phyloP scores from a whole-genome alignment of 2,888 invertebrate species.

The Ephialtes manifestator region DNA sequence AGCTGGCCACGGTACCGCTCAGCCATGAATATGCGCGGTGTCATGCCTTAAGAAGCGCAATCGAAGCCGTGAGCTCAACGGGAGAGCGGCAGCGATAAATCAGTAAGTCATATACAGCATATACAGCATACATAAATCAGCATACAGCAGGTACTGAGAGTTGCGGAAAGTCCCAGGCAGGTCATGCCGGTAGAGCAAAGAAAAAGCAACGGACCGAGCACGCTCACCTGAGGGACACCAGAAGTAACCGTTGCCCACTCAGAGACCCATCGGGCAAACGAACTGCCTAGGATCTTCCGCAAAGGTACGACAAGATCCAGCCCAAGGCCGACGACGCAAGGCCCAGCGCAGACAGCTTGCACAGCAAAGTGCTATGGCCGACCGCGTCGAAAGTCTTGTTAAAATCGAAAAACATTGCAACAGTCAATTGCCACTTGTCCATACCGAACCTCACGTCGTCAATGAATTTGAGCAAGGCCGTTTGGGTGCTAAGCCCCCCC shows the following conservation, averaged over 20 bases:
- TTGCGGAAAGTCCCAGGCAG: neutral
- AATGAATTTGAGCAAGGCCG: slow-evolving; percentile 14
- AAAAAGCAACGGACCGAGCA: slow-evolving; percentile 39
- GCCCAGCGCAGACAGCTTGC: neutral
- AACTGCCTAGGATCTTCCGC: slow-evolving; percentile 27
- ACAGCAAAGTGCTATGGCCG: neutral
- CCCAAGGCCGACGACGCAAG: neutral
- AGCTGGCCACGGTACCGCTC: neutral
- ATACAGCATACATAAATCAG: too few relatives aligned
- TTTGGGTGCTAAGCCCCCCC: slow-evolving; percentile 29
- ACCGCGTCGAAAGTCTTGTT: slow-evolving; percentile 36
- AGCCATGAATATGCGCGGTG: slow-evolving; percentile 17
- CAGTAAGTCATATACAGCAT: slow-evolving; percentile 10
- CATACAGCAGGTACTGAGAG: slow-evolving; percentile 4
- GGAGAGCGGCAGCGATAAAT: slow-evolving; percentile 6
- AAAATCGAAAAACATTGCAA: slow-evolving; percentile 34
- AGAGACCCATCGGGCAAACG: slow-evolving; percentile 7
- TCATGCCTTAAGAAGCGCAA: slow-evolving; percentile 18
- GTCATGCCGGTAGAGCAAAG: neutral
- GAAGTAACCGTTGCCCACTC: slow-evolving; percentile 7
- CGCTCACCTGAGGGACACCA: slow-evolving; percentile 43
- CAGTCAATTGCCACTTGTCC: slow-evolving; percentile 1
- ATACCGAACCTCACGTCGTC: slow-evolving; percentile 37
- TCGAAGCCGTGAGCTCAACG: neutral
- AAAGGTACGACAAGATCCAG: slow-evolving; percentile 29